Conservation (phyloP, 2,797 vertebrate species). For the Rhadinocentrus ornatus region DNA sequence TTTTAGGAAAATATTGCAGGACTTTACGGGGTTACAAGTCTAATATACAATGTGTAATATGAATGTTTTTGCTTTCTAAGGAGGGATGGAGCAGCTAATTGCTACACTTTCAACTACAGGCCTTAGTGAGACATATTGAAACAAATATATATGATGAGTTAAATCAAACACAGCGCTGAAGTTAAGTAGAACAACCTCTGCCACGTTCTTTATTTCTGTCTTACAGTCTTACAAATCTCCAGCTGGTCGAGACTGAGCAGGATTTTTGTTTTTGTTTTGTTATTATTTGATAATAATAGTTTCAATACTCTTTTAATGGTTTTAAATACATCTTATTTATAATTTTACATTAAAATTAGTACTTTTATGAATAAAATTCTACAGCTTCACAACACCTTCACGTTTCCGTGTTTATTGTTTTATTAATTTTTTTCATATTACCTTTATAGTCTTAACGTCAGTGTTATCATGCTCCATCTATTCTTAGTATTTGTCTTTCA, state of each 20-base stretch:
- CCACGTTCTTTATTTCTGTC: neutral
- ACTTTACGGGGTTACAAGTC: no score
- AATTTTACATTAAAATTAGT: neutral
- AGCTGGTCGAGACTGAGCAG: neutral
- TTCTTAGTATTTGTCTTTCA: slow-evolving; percentile 15
- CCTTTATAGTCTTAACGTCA: neutral
- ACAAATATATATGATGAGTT: neutral
- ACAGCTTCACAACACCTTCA: neutral
- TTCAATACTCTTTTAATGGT: no score
- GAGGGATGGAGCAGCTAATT: no score
- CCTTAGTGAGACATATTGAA: no score
- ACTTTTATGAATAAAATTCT: neutral
- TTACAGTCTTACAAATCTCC: neutral
- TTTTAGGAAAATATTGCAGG: no score
- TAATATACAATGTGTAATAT: no score
- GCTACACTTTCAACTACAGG: no score
- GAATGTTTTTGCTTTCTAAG: no score
- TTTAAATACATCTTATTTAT: neutral
- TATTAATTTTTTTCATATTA: neutral
- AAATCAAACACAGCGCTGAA: neutral
- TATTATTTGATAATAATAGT: neutral
- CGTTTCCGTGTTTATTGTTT: neutral
- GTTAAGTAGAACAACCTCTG: neutral
- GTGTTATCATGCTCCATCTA: neutral
- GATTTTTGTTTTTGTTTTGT: no score